These are phyloP conservation scores for Pygoscelis adeliae DNA, from an alignment of 2,113 vertebrate genomes.

Conservation along the genomic window DNA sequence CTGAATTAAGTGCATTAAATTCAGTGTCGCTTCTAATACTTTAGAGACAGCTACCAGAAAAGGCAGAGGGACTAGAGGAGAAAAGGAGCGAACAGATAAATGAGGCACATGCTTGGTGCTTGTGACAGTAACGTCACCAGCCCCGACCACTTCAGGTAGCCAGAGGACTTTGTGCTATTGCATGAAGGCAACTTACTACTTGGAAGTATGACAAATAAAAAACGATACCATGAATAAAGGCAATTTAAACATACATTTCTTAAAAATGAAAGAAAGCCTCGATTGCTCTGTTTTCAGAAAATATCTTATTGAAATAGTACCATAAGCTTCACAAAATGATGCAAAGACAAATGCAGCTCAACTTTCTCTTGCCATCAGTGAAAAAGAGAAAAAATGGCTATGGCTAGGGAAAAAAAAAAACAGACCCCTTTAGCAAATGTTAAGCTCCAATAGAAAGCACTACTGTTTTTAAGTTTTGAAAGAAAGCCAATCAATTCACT, in stretches of 20 bases:
- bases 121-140: neutral
- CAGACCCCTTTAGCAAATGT: neutral
- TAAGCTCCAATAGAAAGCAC: neutral
- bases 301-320: neutral
- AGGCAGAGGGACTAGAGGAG: neutral
- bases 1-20: neutral
- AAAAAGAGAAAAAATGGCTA: neutral
- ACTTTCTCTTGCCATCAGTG: neutral
- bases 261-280: neutral
- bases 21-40: neutral
- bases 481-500: slow-evolving; percentile 9
- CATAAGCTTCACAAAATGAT: neutral
- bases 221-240: rapidly evolving
- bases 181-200: neutral
- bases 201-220: neutral
- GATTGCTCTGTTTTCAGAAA: neutral
- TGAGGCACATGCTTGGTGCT: neutral
- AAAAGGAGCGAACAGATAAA: neutral
- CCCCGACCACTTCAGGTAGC: neutral
- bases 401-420: neutral
- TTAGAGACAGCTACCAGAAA: neutral
- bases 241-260: neutral
- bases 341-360: neutral
- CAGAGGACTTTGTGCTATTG: neutral
- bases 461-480: slow-evolving; percentile 12